Conservation (phyloP, 2,888 invertebrate genomes). For the Perizoma flavofasciatum region DNA sequence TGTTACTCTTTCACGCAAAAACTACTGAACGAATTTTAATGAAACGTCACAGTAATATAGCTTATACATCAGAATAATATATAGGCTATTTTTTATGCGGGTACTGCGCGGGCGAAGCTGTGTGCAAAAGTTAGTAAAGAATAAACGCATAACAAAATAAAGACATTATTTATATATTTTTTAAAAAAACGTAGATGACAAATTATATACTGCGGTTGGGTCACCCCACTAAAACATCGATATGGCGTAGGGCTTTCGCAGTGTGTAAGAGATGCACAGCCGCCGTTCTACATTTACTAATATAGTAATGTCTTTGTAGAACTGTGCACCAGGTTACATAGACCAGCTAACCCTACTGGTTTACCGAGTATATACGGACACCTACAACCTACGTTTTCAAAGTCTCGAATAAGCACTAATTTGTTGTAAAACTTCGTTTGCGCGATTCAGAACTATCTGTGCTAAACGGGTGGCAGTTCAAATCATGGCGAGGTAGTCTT, state of each 20-base stretch:
- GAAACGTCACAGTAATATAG: too few species aligned
- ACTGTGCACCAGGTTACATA: constrained; percentile 35
- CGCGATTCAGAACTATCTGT: constrained; percentile 43
- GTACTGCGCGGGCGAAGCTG: too few species aligned
- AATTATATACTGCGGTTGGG: constrained; percentile 47
- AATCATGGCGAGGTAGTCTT: constrained; percentile 6
- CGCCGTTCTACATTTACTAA: constrained; percentile 27
- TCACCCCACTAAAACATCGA: constrained; percentile 32
- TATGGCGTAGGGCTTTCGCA: constrained; percentile 41
- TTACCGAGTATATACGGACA: constrained; percentile 58
- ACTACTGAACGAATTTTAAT: too few species aligned
- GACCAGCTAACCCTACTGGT: constrained; percentile 44
- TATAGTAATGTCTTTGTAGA: constrained; percentile 33
- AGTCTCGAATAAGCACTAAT: constrained; percentile 13
- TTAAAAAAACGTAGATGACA: constrained; percentile 40
- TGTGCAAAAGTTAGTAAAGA: too few species aligned
- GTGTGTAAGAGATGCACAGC: constrained; percentile 20
- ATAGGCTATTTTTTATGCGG: too few species aligned
- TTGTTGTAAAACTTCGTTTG: constrained; percentile 44
- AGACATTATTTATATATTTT: too few species aligned
- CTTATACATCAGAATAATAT: too few species aligned
- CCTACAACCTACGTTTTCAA: not conserved
- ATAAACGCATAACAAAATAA: too few species aligned
- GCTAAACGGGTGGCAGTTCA: constrained; percentile 1
- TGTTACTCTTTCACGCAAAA: too few species aligned